Conservation (phyloP, 2,113 vertebrate genomes). For the Uria lomvia region DNA sequence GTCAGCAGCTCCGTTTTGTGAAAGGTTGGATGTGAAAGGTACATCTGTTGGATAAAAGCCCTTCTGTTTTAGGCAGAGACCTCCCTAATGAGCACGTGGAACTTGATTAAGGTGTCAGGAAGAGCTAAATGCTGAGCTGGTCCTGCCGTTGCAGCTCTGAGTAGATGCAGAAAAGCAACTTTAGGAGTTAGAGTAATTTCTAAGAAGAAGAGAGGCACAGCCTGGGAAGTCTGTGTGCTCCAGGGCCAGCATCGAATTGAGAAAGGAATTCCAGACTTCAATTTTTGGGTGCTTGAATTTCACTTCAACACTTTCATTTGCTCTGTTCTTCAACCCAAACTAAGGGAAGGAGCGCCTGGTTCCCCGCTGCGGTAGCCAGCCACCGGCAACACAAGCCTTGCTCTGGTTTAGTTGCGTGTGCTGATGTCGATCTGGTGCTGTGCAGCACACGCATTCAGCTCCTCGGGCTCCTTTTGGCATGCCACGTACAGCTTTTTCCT, state of each 20-base stretch:
- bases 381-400: not conserved
- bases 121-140: not conserved
- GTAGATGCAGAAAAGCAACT: not conserved
- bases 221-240: not conserved
- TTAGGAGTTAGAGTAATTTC: not conserved
- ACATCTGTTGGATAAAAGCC: not conserved
- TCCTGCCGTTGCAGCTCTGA: not conserved
- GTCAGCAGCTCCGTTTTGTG: not conserved
- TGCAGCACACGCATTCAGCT: accelerated
- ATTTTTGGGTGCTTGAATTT: not conserved
- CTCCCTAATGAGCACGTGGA: not conserved
- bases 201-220: not conserved
- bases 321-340: not conserved
- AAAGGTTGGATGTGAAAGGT: not conserved
- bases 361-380: accelerated
- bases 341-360: not conserved
- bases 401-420: not conserved
- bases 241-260: not conserved
- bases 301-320: not conserved
- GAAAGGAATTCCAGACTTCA: not conserved
- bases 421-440: not conserved
- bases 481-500: not conserved
- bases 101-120: not conserved
- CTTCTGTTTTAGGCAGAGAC: not conserved
- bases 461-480: not conserved